phyloP scores from a whole-genome alignment of 1,140 invertebrate genomes.

The Atta cephalotes region DNA sequence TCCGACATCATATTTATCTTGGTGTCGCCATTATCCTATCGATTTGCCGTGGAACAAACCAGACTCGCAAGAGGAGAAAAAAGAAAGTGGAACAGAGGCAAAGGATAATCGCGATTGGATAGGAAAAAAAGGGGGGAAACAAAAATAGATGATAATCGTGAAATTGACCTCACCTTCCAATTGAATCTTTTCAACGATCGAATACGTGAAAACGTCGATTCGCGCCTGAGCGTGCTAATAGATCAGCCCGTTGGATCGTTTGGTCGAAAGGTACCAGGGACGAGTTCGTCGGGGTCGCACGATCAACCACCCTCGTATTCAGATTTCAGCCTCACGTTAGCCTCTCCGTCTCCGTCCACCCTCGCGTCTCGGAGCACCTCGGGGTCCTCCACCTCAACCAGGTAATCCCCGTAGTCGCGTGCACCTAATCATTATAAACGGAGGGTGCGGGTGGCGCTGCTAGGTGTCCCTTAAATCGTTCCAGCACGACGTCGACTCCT shows the following conservation, averaged over 20 bases:
- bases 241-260: constrained; percentile 26
- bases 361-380: constrained; percentile 60
- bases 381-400: constrained; percentile 65
- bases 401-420: constrained; percentile 73
- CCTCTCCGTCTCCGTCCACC: constrained; percentile 47
- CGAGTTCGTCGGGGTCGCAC: constrained; percentile 37
- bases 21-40: constrained; percentile 23
- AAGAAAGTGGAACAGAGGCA: constrained; percentile 13
- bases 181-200: constrained; percentile 66
- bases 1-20: background rate
- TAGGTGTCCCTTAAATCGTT: constrained; percentile 77
- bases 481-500: constrained; percentile 73
- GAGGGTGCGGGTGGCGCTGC: constrained; percentile 58
- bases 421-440: constrained; percentile 74
- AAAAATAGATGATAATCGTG: constrained; percentile 12
- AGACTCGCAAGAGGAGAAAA: background rate
- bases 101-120: background rate
- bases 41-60: constrained; percentile 13
- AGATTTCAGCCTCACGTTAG: constrained; percentile 59
- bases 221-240: constrained; percentile 26
- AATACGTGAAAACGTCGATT: constrained; percentile 35
- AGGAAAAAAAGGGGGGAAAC: background rate
- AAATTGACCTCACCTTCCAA: constrained; percentile 73
- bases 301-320: constrained; percentile 67
- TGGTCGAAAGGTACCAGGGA: constrained; percentile 12